These are phyloP conservation scores for Ficedula albicollis DNA, from an alignment of 2,797 vertebrate genomes.

Conservation along the genomic window DNA sequence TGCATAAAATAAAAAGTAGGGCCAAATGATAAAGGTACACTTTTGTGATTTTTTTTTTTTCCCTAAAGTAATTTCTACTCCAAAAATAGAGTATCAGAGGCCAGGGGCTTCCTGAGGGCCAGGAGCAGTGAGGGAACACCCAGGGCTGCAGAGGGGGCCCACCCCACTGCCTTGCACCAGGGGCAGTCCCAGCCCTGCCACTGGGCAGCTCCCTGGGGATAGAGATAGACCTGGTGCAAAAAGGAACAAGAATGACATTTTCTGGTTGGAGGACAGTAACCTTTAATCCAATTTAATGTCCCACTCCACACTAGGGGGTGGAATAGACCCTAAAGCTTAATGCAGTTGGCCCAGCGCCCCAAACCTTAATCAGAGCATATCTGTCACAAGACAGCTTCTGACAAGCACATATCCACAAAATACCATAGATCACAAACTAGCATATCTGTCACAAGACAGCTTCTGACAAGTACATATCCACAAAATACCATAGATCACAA, in stretches of 20 bases:
- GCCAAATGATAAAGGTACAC: neutral
- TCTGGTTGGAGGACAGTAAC: neutral
- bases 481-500: neutral
- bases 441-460: neutral
- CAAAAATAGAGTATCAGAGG: neutral
- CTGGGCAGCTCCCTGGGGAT: neutral
- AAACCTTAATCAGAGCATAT: neutral
- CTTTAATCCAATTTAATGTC: neutral
- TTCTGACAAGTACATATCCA: neutral
- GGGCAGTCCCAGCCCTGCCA: neutral
- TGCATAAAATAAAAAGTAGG: neutral
- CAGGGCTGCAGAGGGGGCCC: neutral
- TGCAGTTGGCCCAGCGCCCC: rapidly evolving
- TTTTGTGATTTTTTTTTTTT: neutral
- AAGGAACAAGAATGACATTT: neutral
- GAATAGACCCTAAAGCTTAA: neutral
- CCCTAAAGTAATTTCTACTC: neutral
- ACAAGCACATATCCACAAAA: neutral
- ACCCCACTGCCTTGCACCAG: neutral
- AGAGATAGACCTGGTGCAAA: neutral
- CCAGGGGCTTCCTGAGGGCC: neutral
- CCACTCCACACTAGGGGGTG: no score
- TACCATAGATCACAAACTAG: neutral
- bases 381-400: neutral
- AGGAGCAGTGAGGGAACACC: rapidly evolving